Evolutionary conservation across 2,888 invertebrate species (phyloP).

Genomic region (Mesochorus sp.): DNA sequence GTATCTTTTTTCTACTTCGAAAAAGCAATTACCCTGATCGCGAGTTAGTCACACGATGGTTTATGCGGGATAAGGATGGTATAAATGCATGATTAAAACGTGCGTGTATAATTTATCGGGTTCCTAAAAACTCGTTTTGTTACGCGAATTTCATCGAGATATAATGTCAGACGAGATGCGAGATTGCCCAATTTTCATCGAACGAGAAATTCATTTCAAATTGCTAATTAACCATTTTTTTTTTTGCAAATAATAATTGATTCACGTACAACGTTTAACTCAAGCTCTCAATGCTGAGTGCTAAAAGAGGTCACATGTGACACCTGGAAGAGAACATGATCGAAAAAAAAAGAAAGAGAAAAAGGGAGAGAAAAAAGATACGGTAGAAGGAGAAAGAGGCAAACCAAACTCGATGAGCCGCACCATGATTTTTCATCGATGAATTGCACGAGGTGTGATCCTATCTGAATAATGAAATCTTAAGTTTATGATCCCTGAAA

Average conservation of each 20-base stretch:
- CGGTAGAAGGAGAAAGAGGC: not conserved
- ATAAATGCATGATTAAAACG: not conserved
- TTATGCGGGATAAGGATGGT: not conserved
- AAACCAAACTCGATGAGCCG: not conserved
- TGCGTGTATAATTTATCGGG: constrained; percentile 1
- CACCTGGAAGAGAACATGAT: too few relatives aligned
- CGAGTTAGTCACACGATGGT: not conserved
- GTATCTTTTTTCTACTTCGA: not conserved
- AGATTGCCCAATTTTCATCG: not conserved
- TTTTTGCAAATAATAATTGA: not conserved
- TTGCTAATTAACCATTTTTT: too few relatives aligned
- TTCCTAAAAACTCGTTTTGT: constrained; percentile 16
- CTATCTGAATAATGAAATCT: constrained; percentile 16
- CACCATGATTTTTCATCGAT: constrained; percentile 25
- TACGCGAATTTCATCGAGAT: not conserved
- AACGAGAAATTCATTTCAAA: not conserved
- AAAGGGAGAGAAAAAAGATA: not conserved
- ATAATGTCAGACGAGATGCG: constrained; percentile 7
- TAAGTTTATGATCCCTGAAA: constrained; percentile 43
- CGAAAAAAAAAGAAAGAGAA: too few relatives aligned
- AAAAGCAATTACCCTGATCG: constrained; percentile 10
- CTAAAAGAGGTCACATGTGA: too few relatives aligned
- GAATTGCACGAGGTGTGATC: constrained; percentile 27
- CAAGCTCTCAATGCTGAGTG: too few relatives aligned
- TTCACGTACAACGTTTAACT: too few relatives aligned